Base-by-base conservation (phyloP, 1,140 invertebrate genomes). In the Mercenaria mercenaria region DNA sequence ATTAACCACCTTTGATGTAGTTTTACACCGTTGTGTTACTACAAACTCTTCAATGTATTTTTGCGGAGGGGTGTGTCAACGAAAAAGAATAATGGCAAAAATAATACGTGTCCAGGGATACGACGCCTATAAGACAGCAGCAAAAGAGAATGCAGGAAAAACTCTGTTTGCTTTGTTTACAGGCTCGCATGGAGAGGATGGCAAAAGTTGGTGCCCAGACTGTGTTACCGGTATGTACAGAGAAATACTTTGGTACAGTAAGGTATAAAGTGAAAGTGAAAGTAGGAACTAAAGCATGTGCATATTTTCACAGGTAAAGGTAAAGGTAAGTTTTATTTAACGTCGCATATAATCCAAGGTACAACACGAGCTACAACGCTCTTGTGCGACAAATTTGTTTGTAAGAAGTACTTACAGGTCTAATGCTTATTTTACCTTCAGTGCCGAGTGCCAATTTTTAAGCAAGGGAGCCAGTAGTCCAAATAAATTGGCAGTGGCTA, bases 181-280 rank as follows among this genome's bases (percentile, higher is more conserved):
- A 72, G 96, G 96, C 3, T 93, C 95, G 11, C 93, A 92, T 50
- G 94, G 94, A 29, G 90, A 76, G 20, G 92, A 92, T 47, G 96
- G 96, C 0, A 91, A 95, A 83, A 96, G 95, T 81, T 96, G 96
- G 96, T 96, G 96, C 82, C 96, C 96, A 6, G 96, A 96, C 89
- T 96, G 96, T 93, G 96, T 96, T 1, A 88, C 69, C 72, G 95
- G 95, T 95, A 76, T 80, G 86, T 61, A 20, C 20, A 26, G 6
- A 32, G 15, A 11, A 1, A 26, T 20, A 39, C 23, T 20, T 18
- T 4, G 67, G 10, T 59, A 13, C 0, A 8, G 37, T 29, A 2
- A 23, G 1, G 32, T 76, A 39, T 32, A 72, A 88, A 61, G 32
- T 47, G 74, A 61, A 88, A 81, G 41, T 50, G 61, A 88, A 81